Evolutionary conservation across 1,140 invertebrate species (phyloP).

Genomic region (Lerema accius): DNA sequence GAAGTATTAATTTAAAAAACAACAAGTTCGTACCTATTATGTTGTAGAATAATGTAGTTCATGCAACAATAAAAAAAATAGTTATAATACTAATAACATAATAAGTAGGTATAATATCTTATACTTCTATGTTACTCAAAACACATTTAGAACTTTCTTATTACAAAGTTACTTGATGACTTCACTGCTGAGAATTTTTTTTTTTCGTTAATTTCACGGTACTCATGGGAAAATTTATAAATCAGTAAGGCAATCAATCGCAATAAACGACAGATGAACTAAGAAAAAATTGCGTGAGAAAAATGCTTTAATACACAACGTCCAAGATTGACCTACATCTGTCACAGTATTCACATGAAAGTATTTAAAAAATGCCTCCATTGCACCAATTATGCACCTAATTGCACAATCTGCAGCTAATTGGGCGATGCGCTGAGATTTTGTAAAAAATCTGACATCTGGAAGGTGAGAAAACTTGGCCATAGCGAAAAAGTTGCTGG

Average conservation of each 20-base stretch:
- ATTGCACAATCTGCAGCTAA: conserved; percentile 45
- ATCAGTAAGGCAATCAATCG: neutral
- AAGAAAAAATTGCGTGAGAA: conserved; percentile 37
- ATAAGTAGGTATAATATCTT: no score
- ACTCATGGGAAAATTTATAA: conserved; percentile 6
- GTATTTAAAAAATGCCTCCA: conserved; percentile 45
- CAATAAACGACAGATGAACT: conserved; percentile 6
- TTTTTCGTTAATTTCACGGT: neutral
- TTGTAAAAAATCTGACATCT: conserved; percentile 60
- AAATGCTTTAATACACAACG: conserved; percentile 33
- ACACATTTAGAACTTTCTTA: no score
- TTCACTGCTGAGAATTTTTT: neutral
- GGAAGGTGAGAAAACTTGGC: conserved; percentile 34
- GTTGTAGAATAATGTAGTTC: no score
- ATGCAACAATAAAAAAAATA: no score
- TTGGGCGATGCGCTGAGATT: conserved; percentile 55
- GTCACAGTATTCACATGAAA: conserved; percentile 60
- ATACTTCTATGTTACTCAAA: no score
- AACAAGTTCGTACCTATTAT: no score
- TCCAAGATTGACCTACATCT: conserved; percentile 57
- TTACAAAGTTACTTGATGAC: no score
- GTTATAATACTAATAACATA: no score
- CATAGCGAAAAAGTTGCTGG: conserved; percentile 39
- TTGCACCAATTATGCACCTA: conserved; percentile 47
- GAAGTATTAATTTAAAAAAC: no score